These are phyloP conservation scores for Zoroaster sp. DNA, from an alignment of 53 echinoderm and acorn worm species.

Conservation along the genomic window DNA sequence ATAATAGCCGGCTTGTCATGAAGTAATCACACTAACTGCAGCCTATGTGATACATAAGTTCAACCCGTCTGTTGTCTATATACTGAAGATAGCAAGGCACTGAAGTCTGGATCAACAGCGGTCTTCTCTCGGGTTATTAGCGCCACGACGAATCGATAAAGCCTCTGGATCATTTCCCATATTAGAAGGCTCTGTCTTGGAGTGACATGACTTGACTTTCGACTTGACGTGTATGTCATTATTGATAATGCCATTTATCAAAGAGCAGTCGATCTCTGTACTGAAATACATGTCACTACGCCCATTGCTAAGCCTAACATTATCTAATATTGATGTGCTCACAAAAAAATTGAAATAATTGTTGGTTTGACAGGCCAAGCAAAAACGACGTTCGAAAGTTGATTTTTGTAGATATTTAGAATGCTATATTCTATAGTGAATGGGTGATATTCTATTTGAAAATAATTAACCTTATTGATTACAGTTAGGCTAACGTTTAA, in stretches of 20 bases:
- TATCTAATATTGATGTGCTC: not conserved
- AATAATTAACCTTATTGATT: not conserved
- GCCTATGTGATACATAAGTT: not conserved
- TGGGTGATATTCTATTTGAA: too few species aligned
- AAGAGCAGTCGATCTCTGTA: not conserved
- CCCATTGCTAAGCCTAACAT: not conserved
- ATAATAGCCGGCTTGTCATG: not conserved
- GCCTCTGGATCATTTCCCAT: conserved; percentile 23
- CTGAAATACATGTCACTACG: not conserved
- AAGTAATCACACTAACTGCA: conserved; percentile 1
- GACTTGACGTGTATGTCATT: not conserved
- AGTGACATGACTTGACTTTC: conserved; percentile 19
- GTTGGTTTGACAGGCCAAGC: not conserved
- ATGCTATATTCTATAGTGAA: not conserved
- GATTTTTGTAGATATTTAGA: not conserved
- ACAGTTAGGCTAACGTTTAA: not conserved
- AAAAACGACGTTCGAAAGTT: not conserved
- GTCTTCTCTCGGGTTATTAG: conserved; percentile 49
- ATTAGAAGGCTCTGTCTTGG: not conserved
- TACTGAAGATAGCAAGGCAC: not conserved
- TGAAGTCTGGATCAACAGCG: not conserved
- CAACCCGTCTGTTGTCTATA: not conserved
- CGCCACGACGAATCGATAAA: conserved; percentile 15
- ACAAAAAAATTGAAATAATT: not conserved
- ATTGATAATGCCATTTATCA: not conserved